These are phyloP conservation scores for Fregetta grallaria DNA, from an alignment of 2,113 vertebrate species.

Conservation along the genomic window DNA sequence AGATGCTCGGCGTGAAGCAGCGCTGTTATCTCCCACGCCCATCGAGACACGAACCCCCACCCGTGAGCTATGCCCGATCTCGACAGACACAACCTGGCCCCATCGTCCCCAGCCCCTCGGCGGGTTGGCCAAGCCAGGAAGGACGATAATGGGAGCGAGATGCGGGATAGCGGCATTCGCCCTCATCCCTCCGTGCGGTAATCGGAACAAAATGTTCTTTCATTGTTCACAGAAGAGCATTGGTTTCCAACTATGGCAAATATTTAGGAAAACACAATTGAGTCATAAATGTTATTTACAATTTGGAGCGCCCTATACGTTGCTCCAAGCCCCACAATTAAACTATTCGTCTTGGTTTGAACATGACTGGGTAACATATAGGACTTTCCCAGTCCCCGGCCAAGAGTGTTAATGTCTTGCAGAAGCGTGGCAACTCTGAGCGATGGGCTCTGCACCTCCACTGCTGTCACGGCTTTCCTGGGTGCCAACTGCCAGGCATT, in stretches of 20 bases:
- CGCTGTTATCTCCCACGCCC: background rate
- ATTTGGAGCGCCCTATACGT: background rate
- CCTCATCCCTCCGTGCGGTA: background rate
- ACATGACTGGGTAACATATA: background rate
- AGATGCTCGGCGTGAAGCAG: background rate
- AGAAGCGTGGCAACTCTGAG: background rate
- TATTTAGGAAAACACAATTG: background rate
- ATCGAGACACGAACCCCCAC: background rate
- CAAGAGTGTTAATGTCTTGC: background rate
- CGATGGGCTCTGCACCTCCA: background rate
- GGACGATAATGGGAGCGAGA: background rate
- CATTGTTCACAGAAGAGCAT: background rate
- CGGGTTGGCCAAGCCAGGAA: background rate
- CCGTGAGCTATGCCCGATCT: fast-evolving
- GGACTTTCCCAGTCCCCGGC: background rate
- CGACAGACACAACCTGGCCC: background rate
- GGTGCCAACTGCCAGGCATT: background rate
- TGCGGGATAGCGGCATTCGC: background rate
- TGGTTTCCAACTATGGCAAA: background rate
- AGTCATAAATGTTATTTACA: background rate
- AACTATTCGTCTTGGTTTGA: background rate
- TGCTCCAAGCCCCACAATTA: background rate
- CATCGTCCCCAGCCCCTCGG: background rate
- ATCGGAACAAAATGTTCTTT: background rate
- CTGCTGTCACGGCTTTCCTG: fast-evolving